Evolutionary conservation across 2,797 vertebrate genomes (phyloP), one percentile per base, ranked within the genome.

Genomic region (Pempheris klunzingeri): DNA sequence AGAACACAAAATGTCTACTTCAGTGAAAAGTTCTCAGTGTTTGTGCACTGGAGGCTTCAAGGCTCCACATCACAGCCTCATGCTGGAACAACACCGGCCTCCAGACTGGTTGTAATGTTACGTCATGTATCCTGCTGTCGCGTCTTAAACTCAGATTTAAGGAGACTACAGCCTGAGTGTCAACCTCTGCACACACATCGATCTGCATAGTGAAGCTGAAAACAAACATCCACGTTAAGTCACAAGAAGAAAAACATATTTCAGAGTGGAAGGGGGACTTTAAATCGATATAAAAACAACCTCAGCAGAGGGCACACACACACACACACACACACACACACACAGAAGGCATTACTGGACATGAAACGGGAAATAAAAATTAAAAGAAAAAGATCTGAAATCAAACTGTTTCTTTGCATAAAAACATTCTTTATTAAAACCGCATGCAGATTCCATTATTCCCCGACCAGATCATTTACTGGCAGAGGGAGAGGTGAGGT

Each of bases 361-460:
- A 59, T 26, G 13, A 69, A 76, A 24, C 4, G 18, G 6, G 2
- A 32, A 32, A 32, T n/a, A n/a, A n/a, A n/a, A n/a, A n/a, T n/a
- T n/a, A n/a, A 49, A 39, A 63, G 14, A 80, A 75, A 70, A 64
- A 39, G 24, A 71, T 39, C 5, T 28, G 46, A 63, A 47, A n/a
- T 41, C 59, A 68, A 43, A 59, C 8, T 1, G 7, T 54, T 70
- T 74, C 22, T 75, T 83, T 88, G 55, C 77, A 84, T 90, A 93
- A 90, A 92, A 91, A 90, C 34, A 65, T 62, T 90, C 71, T 92
- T 94, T 92, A 92, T 91, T 92, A 93, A 93, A 94, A 89, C 66
- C 17, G 47, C 90, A 93, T 89, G 90, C 86, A 85, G 38, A 85
- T 74, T 60, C 15, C 36, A 73, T 70, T 17, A 28, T 22, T 81